Base-by-base conservation (phyloP, 2,797 vertebrate species). In the Pipistrellus pygmaeus region DNA sequence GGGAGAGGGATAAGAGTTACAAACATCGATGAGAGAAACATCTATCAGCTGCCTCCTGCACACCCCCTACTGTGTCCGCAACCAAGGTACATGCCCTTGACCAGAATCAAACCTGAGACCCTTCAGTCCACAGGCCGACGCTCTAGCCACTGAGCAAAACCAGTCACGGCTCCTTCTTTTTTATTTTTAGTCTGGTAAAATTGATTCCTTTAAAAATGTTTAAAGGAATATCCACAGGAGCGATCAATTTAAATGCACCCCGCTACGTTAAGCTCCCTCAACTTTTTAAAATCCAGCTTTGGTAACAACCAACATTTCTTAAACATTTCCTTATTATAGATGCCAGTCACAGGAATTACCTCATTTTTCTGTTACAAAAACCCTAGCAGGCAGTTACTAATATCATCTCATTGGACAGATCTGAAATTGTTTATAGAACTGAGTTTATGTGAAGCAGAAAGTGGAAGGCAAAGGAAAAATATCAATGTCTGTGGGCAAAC, bases 111-210 rank as follows among this genome's bases (percentile, higher is more conserved):
- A 44, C 44, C 44, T 11, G 44, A 11, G 10, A 44, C 44, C 44
- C 10, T 44, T 44, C 44, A 44, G 44, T 44, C 44, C 44, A 2
- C 44, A 44, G 44, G 44, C 10, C 10, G 44, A 44, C 44, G 2
- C 44, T 44, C 44, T 11, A 44, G 1, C 44, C 44, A 44, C 10
- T 44, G 44, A 44, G 44, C 44, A 9, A 44, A 44, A 44, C 44
- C 44, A 44, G 9, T 9, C 44, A 44, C 10, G 44, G 44, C 44
- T 98, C 82, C 55, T 95, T 92, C 55, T 95, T 92, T 93, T 97
- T 85, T 30, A 53, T 77, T 98, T 96, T 98, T 96, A 98, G 97
- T 98, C 97, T 98, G 97, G 95, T 97, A 98, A 98, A 98, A 98
- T 98, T 97, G 98, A 99, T 99, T 99, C 98, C 91, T 95, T 97